phyloP scores from a whole-genome alignment of 2,113 vertebrate genomes.

The Psammodynastes pulverulentus region DNA sequence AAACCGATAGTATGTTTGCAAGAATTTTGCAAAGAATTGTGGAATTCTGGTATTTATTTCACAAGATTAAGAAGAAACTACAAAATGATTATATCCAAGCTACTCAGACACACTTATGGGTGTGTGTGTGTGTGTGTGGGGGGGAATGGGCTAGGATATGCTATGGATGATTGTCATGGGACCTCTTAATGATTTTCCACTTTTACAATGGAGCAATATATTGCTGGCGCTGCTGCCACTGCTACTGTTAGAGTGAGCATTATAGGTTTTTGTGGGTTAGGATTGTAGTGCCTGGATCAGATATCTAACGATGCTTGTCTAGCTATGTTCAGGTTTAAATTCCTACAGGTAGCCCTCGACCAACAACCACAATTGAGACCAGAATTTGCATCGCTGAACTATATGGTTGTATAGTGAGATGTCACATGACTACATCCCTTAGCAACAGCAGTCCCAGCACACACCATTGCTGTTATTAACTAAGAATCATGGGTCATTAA shows the following conservation, averaged over 20 bases:
- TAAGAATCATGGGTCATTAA: too few species aligned
- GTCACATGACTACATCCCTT: too few species aligned
- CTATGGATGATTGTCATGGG: background rate
- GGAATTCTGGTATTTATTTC: background rate
- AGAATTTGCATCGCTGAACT: too few species aligned
- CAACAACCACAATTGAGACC: too few species aligned
- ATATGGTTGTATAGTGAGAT: too few species aligned
- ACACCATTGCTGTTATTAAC: too few species aligned
- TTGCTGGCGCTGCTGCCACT: background rate
- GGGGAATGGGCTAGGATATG: background rate
- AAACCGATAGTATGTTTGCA: background rate
- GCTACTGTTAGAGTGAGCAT: background rate
- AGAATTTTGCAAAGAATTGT: conserved; percentile 1
- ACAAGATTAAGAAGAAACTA: background rate
- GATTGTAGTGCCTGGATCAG: background rate
- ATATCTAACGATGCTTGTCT: background rate
- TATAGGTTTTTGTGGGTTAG: conserved; percentile 7
- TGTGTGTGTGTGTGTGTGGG: too few species aligned
- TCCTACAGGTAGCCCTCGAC: background rate
- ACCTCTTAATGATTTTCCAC: background rate
- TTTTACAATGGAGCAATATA: background rate
- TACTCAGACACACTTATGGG: background rate
- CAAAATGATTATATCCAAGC: conserved; percentile 11
- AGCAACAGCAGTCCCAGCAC: too few species aligned
- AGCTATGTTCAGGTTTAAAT: conserved; percentile 18